Evolutionary conservation across 2,113 vertebrate species (phyloP).

Genomic region (Condylura cristata): DNA sequence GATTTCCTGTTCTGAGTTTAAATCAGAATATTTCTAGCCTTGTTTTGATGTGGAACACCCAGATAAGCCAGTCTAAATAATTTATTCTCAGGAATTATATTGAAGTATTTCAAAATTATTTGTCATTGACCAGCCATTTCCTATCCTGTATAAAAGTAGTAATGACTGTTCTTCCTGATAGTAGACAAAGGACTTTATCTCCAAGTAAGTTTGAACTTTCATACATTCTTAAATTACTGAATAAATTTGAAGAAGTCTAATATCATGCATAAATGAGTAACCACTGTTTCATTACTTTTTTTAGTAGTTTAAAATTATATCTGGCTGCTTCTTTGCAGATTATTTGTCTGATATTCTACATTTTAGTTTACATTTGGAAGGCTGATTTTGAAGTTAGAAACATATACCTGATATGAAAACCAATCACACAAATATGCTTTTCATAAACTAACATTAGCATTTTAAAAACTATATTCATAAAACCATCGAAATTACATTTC

Average conservation of each 20-base stretch:
- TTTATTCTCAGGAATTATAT: background rate
- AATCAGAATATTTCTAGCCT: background rate
- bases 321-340: background rate
- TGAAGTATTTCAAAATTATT: background rate
- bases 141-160: background rate
- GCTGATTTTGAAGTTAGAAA: background rate
- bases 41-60: background rate
- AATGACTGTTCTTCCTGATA: background rate
- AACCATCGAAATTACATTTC: slow-evolving; percentile 6
- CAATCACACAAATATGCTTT: background rate
- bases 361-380: background rate
- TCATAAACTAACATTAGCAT: background rate
- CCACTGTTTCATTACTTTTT: background rate
- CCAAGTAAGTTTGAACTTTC: background rate
- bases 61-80: background rate
- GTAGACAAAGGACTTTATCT: background rate
- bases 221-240: background rate
- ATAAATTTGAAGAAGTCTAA: background rate
- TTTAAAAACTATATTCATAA: slow-evolving; percentile 26
- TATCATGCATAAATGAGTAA: background rate
- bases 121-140: background rate
- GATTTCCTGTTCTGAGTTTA: background rate
- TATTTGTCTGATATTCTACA: background rate
- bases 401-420: background rate
- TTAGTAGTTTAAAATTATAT: background rate